Conservation (phyloP, 2,113 vertebrate genomes). For the Petromus typicus region DNA sequence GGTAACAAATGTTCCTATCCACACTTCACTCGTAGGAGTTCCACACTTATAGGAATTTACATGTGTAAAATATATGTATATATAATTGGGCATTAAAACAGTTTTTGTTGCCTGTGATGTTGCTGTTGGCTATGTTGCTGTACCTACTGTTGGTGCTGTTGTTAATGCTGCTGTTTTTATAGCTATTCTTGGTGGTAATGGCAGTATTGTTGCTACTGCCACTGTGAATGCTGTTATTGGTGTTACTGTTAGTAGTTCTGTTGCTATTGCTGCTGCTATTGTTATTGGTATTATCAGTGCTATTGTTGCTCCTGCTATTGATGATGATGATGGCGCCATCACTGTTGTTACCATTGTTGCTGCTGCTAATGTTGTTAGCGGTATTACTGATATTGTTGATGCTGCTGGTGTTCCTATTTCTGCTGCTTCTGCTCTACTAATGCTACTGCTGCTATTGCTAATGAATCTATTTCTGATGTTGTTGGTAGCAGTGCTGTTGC, state of each 20-base stretch:
- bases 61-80: neutral
- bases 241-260: rapidly evolving
- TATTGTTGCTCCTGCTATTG: neutral
- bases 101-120: no score
- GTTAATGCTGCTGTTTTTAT: rapidly evolving
- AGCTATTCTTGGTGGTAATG: rapidly evolving
- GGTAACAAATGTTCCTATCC: neutral
- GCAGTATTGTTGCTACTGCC: rapidly evolving
- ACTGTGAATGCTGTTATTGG: neutral
- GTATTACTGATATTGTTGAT: rapidly evolving
- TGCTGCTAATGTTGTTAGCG: rapidly evolving
- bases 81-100: neutral
- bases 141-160: neutral
- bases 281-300: neutral
- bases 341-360: neutral
- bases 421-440: neutral
- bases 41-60: neutral
- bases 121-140: neutral
- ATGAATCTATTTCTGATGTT: neutral
- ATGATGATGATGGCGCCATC: neutral
- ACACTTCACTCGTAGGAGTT: neutral
- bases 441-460: neutral
- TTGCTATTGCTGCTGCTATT: neutral
- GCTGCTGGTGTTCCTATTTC: rapidly evolving
- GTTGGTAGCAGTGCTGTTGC: rapidly evolving